Evolutionary conservation across 2,113 vertebrate genomes (phyloP), one percentile per base, ranked within the genome.

Genomic region (Turdus rufiventris): DNA sequence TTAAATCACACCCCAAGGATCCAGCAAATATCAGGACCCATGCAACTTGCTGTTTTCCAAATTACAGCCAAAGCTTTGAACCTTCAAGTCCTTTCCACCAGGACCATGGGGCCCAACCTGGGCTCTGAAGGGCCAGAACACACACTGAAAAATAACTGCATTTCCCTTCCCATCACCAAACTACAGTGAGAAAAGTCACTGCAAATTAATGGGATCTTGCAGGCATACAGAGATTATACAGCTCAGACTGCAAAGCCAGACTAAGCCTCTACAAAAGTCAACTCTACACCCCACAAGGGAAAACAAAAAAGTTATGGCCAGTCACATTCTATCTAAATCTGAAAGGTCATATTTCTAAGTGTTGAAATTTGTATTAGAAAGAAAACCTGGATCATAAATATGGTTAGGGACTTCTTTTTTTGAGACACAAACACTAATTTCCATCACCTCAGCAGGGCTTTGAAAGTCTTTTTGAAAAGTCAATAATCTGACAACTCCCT

Each of bases 91-190:
- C 61, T 28, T 75, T 48, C 51, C 58, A 87, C 12, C 14, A 85
- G 10, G 38, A 14, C 45, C 31, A 20, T 0, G 0, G 24, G 13
- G 34, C 14, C 31, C n/a, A 26, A 25, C 24, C 5, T 10, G 62
- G 33, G 48, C 48, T 78, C 36, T 68, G 19, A 88, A 75, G 10
- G 10, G 28, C 15, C 31, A 63, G 26, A 81, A 87, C 45, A 56
- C 5, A 20, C 4, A 6, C 34, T 43, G 10, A 45, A 48, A 84
- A 85, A 24, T 47, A 54, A 14, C 21, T 33, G 7, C 14, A 83
- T 70, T 67, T 85, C 18, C 18, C 31, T 24, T 26, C 20, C 29
- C 28, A 31, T 12, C 21, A 74, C 4, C 34, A 58, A 68, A 82
- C 16, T 36, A 66, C 16, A 78, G 12, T 14, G 20, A 76, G 20